Percentiles rank a stretch among this genome's conserved stretches.
These are phyloP conservation scores for Protomyctophum bolini DNA, from an alignment of 2,113 vertebrate genomes.

Conservation along the genomic window DNA sequence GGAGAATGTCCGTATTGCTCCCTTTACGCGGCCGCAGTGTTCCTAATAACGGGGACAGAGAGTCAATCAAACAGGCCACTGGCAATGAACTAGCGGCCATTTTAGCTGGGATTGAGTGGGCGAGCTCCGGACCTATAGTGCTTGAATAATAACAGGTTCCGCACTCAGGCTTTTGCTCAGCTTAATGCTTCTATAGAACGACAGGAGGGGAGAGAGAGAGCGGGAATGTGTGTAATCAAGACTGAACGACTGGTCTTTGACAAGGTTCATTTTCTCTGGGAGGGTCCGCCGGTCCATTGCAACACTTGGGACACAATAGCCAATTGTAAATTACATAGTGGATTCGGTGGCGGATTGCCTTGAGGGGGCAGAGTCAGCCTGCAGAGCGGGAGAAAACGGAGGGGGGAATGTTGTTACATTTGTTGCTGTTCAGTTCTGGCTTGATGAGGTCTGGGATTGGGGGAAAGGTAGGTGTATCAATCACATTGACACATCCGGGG, in stretches of 20 bases:
- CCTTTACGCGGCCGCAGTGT: slow-evolving; percentile 31
- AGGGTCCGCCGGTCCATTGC: slow-evolving; percentile 41
- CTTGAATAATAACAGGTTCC: slow-evolving; percentile 43
- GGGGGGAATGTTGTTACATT: slow-evolving; percentile 53
- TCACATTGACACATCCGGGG: slow-evolving; percentile 64
- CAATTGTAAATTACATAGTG: slow-evolving; percentile 69
- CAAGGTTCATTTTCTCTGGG: slow-evolving; percentile 63
- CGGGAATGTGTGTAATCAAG: slow-evolving; percentile 49
- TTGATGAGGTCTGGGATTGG: slow-evolving; percentile 71
- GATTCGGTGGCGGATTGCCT: slow-evolving; percentile 62
- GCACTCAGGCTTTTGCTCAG: slow-evolving; percentile 23
- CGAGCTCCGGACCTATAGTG: slow-evolving; percentile 24
- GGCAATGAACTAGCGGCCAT: slow-evolving; percentile 16
- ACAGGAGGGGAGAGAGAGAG: neutral
- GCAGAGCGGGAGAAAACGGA: slow-evolving; percentile 19
- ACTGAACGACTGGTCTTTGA: slow-evolving; percentile 57
- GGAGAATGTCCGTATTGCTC: slow-evolving; percentile 39
- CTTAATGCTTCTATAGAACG: slow-evolving; percentile 30
- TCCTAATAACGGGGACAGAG: slow-evolving; percentile 37
- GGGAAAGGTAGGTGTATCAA: slow-evolving; percentile 61
- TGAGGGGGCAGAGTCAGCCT: slow-evolving; percentile 40
- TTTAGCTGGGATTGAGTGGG: slow-evolving; percentile 29
- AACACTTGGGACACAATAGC: slow-evolving; percentile 66
- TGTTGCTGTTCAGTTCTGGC: slow-evolving; percentile 42
- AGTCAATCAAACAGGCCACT: slow-evolving; percentile 49